Percentiles rank a stretch among this genome's conserved stretches.
Conservation (phyloP, 2,797 vertebrate species). For the Lagocephalus sceleratus region DNA sequence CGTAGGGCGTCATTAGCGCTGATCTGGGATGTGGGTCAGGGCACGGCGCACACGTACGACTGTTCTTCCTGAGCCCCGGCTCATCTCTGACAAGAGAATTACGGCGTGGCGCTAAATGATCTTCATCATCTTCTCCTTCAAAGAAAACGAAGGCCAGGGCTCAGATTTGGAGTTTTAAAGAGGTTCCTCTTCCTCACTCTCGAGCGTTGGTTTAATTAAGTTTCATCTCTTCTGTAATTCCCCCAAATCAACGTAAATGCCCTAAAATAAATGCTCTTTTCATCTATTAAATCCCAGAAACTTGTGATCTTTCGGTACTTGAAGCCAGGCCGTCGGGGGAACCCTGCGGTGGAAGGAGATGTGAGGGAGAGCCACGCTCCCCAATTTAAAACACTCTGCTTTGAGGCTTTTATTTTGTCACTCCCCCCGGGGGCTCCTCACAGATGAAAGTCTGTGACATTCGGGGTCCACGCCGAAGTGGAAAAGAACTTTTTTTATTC, state of each 20-base stretch:
- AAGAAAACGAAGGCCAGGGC: no score
- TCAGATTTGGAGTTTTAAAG: not conserved
- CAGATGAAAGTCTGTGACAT: conserved; percentile 60
- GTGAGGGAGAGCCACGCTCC: conserved; percentile 23
- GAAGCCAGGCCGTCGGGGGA: conserved; percentile 53
- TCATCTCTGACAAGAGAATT: not conserved
- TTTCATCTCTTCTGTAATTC: not conserved
- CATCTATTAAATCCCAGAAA: conserved; percentile 35
- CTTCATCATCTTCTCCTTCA: no score
- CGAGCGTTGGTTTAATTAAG: conserved; percentile 22
- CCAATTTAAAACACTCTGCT: conserved; percentile 54
- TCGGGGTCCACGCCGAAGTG: conserved; percentile 34
- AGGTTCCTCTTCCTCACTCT: not conserved
- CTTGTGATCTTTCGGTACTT: conserved; percentile 48
- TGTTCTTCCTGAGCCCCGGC: conserved; percentile 33
- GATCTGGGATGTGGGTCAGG: conserved; percentile 79
- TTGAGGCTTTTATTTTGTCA: conserved; percentile 57
- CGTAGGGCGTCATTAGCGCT: conserved; percentile 79
- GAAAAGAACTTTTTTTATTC: conserved; percentile 34
- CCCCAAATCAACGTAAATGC: conserved; percentile 20
- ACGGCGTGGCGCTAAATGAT: not conserved
- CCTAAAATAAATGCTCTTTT: conserved; percentile 15
- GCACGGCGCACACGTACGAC: conserved; percentile 56
- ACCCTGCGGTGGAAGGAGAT: conserved; percentile 50
- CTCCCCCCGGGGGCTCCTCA: conserved; percentile 49